A percentile compares a stretch with the other conserved stretches of the same genome.
phyloP scores from a whole-genome alignment of 2,113 vertebrate species.

The Sterna hirundo region DNA sequence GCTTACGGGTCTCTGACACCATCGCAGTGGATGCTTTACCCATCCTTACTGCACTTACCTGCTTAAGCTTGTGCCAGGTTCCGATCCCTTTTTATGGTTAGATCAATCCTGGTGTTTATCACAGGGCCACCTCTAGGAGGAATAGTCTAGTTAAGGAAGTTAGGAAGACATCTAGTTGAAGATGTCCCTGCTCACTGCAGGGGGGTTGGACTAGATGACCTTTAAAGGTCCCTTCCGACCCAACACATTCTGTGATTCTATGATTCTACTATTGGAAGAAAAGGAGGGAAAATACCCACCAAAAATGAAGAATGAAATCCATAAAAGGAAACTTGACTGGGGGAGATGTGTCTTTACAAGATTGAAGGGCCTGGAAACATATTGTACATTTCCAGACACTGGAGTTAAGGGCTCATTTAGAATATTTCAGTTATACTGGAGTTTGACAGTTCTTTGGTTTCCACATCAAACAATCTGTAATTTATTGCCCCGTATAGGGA shows the following conservation, averaged over 20 bases:
- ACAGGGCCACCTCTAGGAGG: neutral
- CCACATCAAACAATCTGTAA: slow-evolving; percentile 60
- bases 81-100: neutral
- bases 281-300: neutral
- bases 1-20: neutral
- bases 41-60: neutral
- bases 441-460: slow-evolving; percentile 65
- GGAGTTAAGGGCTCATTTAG: slow-evolving; percentile 41
- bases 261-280: neutral
- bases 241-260: too few relatives aligned
- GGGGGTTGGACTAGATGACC: too few relatives aligned
- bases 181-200: too few relatives aligned
- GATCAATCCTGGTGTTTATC: neutral
- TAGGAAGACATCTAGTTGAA: too few relatives aligned
- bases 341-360: slow-evolving; percentile 5
- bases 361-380: slow-evolving; percentile 28
- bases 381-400: slow-evolving; percentile 53
- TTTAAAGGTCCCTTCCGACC: too few relatives aligned
- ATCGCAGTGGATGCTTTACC: neutral
- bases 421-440: slow-evolving; percentile 44
- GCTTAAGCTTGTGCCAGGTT: neutral
- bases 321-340: slow-evolving; percentile 28
- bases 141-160: too few relatives aligned
- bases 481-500: slow-evolving; percentile 16
- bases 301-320: neutral